Evolutionary conservation across 2,113 vertebrate species (phyloP).

Genomic region (Chlorocebus sabaeus): DNA sequence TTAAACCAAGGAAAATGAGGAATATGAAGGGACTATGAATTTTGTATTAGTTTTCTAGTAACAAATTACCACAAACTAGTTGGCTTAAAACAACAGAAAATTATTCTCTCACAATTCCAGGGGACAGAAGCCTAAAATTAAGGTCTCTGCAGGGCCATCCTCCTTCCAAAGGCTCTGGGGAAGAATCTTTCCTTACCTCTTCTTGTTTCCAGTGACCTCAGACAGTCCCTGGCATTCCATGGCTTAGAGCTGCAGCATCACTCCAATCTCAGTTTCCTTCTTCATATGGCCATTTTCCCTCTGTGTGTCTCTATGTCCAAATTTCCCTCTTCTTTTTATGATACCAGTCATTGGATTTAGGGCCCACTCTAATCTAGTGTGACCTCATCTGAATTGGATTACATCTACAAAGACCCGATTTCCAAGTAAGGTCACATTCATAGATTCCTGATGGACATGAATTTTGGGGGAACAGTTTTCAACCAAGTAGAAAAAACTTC

Average conservation of each 20-base stretch:
- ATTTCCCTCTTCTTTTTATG: background rate
- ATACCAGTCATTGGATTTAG: background rate
- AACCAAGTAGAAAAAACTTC: background rate
- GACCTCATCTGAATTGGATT: background rate
- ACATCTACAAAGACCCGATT: background rate
- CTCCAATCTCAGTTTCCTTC: background rate
- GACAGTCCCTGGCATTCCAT: background rate
- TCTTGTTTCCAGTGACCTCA: background rate
- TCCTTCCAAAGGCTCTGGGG: background rate
- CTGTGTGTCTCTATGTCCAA: background rate
- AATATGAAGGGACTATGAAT: background rate
- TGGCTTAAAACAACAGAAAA: background rate
- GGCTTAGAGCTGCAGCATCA: background rate
- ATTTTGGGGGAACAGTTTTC: background rate
- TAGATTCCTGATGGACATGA: background rate
- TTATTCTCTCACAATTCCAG: background rate
- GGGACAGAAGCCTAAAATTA: background rate
- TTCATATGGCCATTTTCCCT: background rate
- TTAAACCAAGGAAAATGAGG: background rate
- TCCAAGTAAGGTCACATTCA: background rate
- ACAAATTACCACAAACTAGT: background rate
- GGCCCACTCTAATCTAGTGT: background rate
- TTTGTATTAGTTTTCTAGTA: background rate
- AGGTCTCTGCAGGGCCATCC: background rate
- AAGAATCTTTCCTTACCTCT: background rate